phyloP scores from a whole-genome alignment of 2,113 vertebrate genomes.

The Lepidothrix coronata region DNA sequence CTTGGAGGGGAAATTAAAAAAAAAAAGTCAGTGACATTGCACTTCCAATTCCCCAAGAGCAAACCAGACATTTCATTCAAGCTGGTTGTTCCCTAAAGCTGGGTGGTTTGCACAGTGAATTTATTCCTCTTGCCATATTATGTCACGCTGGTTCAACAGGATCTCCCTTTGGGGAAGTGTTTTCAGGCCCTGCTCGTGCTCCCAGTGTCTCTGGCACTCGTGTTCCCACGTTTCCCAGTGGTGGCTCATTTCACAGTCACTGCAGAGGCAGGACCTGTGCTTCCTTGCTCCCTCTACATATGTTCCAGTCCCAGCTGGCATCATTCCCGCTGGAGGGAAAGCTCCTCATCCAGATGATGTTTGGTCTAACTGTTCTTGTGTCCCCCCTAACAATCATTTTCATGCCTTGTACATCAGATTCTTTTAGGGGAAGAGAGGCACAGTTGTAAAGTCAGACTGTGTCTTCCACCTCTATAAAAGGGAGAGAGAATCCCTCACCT shows the following conservation, averaged over 20 bases:
- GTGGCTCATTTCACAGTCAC: background rate
- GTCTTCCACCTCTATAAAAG: background rate
- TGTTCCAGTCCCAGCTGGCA: background rate
- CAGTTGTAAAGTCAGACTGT: background rate
- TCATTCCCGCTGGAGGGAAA: background rate
- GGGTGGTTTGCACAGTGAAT: background rate
- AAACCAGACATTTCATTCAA: background rate
- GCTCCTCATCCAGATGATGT: background rate
- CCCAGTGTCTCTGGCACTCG: background rate
- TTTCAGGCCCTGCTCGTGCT: background rate
- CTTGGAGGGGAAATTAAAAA: background rate
- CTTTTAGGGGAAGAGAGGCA: background rate
- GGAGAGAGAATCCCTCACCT: background rate
- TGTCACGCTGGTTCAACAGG: background rate
- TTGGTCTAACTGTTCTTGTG: background rate
- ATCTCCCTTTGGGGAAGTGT: background rate
- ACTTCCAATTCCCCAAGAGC: slow-evolving; percentile 17
- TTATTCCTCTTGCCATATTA: background rate
- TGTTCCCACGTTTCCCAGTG: background rate
- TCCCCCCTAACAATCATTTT: background rate
- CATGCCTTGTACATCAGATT: background rate
- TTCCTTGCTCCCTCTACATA: background rate
- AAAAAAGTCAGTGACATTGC: background rate
- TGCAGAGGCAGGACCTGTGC: background rate
- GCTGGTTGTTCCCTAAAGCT: slow-evolving; percentile 23